A percentile compares a stretch with the other conserved stretches of the same genome.
Conservation (phyloP, 2,113 vertebrate genomes). For the Cyprinodon variegatus region DNA sequence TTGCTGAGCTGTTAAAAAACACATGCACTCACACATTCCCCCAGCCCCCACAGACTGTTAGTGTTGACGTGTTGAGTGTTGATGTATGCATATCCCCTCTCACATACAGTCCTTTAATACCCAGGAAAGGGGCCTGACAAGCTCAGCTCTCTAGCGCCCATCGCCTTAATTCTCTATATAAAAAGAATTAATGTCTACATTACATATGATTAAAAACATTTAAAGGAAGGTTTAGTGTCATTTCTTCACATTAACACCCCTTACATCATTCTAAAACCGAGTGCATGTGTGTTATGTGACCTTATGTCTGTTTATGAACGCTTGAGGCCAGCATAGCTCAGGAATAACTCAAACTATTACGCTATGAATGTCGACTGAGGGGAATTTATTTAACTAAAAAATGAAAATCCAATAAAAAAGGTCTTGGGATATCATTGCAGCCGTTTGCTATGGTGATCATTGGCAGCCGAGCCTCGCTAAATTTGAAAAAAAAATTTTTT, state of each 20-base stretch:
- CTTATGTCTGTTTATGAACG: constrained; percentile 25
- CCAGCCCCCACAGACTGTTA: constrained; percentile 35
- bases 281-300: constrained; percentile 15
- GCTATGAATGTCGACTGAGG: constrained; percentile 28
- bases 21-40: constrained; percentile 28
- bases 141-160: constrained; percentile 52
- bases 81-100: constrained; percentile 70
- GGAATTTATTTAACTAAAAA: constrained; percentile 23
- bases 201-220: constrained; percentile 69
- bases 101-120: constrained; percentile 72
- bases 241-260: constrained; percentile 66
- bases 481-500: constrained; percentile 50
- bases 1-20: constrained; percentile 52
- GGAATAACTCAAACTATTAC: constrained; percentile 26
- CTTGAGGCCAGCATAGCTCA: constrained; percentile 11
- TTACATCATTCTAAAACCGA: constrained; percentile 36
- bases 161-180: constrained; percentile 35
- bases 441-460: constrained; percentile 17
- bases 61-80: constrained; percentile 70
- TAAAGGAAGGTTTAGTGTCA: constrained; percentile 60
- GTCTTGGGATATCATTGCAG: constrained; percentile 12
- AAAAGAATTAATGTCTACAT: constrained; percentile 67
- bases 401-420: constrained; percentile 7
- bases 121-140: constrained; percentile 72
- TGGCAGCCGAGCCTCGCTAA: constrained; percentile 24